Evolutionary conservation across 2,113 vertebrate genomes (phyloP).

Genomic region (Alosa alosa): DNA sequence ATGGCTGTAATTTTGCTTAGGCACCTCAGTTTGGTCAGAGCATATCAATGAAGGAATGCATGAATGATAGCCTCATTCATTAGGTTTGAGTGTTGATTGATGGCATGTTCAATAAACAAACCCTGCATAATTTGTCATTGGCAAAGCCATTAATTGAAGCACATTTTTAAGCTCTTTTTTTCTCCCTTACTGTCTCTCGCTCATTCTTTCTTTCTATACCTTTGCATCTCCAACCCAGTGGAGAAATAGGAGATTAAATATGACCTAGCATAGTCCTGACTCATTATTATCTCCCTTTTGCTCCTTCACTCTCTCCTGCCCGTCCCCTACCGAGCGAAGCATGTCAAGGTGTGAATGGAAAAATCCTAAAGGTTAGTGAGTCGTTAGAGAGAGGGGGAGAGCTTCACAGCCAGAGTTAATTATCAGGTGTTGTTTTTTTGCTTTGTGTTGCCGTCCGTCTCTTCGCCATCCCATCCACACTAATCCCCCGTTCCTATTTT

Average conservation of each 20-base stretch:
- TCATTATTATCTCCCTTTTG: background rate
- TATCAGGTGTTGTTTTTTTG: constrained; percentile 54
- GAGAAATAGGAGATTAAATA: background rate
- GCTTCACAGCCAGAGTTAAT: constrained; percentile 50
- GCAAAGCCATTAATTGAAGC: background rate
- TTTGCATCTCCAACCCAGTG: background rate
- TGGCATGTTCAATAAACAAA: background rate
- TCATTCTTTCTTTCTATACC: constrained; percentile 16
- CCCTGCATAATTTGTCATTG: background rate
- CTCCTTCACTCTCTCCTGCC: background rate
- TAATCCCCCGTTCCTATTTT: background rate
- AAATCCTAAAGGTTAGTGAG: constrained; percentile 40
- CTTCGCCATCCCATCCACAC: background rate
- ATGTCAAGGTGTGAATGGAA: constrained; percentile 49
- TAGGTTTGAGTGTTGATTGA: background rate
- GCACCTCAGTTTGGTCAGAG: background rate
- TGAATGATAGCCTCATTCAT: background rate
- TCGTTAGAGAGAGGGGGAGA: constrained; percentile 42
- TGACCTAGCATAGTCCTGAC: background rate
- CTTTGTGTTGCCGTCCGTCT: background rate
- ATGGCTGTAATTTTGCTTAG: background rate
- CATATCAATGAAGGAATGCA: background rate
- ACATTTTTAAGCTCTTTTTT: background rate
- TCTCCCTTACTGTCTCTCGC: background rate
- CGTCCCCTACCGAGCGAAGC: constrained; percentile 38